Conservation (phyloP, 1,140 invertebrate genomes). For the Copidosoma floridanum region DNA sequence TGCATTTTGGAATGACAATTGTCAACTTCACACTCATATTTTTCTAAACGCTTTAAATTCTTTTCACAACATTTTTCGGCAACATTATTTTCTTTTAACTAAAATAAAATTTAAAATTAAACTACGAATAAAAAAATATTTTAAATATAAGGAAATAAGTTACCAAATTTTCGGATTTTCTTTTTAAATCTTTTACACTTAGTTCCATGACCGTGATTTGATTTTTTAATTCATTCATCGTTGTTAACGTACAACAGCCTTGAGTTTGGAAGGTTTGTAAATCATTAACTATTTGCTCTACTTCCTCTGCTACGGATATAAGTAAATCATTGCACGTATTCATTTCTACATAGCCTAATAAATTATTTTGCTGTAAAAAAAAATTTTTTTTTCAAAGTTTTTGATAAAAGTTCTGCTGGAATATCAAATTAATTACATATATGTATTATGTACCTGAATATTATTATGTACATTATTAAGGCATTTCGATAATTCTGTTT, state of each 20-base stretch:
- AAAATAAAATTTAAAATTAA: constrained; percentile 11
- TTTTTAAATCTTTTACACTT: constrained; percentile 42
- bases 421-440: too few species aligned
- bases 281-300: constrained; percentile 45
- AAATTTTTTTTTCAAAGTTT: too few species aligned
- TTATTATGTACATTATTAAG: constrained; percentile 36
- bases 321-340: constrained; percentile 39
- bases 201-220: constrained; percentile 40
- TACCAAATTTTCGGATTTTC: constrained; percentile 25
- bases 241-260: constrained; percentile 31
- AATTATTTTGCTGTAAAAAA: constrained; percentile 32
- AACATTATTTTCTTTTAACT: constrained; percentile 41
- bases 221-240: constrained; percentile 39
- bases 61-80: constrained; percentile 39
- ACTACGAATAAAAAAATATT: constrained; percentile 12
- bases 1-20: constrained; percentile 50
- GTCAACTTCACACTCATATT: constrained; percentile 49
- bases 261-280: constrained; percentile 38
- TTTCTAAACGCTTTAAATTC: constrained; percentile 38
- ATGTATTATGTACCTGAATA: constrained; percentile 29
- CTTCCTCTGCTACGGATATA: constrained; percentile 41
- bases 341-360: constrained; percentile 32
- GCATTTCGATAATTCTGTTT: constrained; percentile 35
- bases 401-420: too few species aligned
- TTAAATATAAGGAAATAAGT: too few species aligned